Evolutionary conservation across 2,113 vertebrate species (phyloP).

Genomic region (Tapirus terrestris): DNA sequence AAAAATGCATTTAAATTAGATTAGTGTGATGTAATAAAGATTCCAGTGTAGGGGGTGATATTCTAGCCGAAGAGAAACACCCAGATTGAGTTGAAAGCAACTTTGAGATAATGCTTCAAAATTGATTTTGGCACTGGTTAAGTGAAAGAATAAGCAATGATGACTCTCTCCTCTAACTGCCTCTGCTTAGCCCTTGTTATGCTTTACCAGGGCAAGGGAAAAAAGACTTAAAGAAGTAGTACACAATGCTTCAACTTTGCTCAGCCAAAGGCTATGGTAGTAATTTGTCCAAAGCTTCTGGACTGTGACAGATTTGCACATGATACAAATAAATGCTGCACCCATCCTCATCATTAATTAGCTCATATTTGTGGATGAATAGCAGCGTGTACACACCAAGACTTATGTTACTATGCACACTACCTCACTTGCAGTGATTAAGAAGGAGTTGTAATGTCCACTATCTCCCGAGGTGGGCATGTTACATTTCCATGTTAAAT

Average conservation of each 20-base stretch:
- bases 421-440: neutral
- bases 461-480: neutral
- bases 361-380: neutral
- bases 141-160: constrained; percentile 68
- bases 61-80: constrained; percentile 87
- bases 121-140: constrained; percentile 84
- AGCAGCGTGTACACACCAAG: neutral
- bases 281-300: neutral
- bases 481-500: neutral
- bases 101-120: constrained; percentile 84
- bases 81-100: constrained; percentile 83
- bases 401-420: neutral
- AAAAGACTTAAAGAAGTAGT: neutral
- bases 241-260: accelerated
- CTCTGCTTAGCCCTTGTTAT: neutral
- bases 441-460: neutral
- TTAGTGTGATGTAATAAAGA: constrained; percentile 93
- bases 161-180: neutral
- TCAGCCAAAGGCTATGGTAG: neutral
- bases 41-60: constrained; percentile 84
- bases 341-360: neutral
- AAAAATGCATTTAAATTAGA: constrained; percentile 93
- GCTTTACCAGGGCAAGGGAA: neutral
- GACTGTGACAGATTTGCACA: neutral
- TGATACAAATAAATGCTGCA: neutral